A percentile compares a stretch with the other conserved stretches of the same genome.
These are phyloP conservation scores for Sylvietta virens DNA, from an alignment of 2,113 vertebrate genomes.

Conservation along the genomic window DNA sequence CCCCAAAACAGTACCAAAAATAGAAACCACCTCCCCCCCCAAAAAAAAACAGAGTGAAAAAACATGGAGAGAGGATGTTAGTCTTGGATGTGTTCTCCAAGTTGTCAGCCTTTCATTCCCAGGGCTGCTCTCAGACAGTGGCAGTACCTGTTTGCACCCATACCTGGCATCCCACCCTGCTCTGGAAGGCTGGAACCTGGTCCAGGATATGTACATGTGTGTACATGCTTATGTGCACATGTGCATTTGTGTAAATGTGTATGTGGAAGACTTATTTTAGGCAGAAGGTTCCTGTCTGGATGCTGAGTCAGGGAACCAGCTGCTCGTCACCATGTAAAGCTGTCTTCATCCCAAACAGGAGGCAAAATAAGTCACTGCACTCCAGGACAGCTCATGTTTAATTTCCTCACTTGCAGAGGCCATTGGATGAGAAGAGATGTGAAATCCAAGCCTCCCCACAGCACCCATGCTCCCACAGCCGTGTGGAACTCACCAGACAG, in stretches of 20 bases:
- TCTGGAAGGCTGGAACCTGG: not conserved
- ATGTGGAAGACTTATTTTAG: not conserved
- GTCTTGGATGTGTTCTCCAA: not conserved
- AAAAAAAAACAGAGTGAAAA: not conserved
- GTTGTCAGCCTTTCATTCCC: not conserved
- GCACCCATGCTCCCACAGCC: rapidly evolving
- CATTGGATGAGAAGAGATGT: not conserved
- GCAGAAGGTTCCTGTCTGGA: not conserved
- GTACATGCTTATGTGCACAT: not conserved
- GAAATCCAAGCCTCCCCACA: not conserved
- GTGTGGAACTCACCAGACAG: not conserved
- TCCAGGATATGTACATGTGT: not conserved
- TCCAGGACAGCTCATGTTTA: not conserved
- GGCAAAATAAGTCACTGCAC: not conserved
- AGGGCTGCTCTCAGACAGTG: rapidly evolving
- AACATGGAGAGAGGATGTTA: not conserved
- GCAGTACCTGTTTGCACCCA: not conserved
- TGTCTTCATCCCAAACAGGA: not conserved
- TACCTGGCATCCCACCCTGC: not conserved
- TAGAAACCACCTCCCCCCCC: not conserved
- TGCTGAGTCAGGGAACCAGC: not conserved
- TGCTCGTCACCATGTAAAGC: not conserved
- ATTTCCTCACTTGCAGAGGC: not conserved
- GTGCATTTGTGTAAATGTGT: rapidly evolving
- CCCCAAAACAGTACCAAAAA: not conserved